Percentiles rank a stretch among this genome's conserved stretches.
Conservation (phyloP, 2,113 vertebrate species). For the Parus major region DNA sequence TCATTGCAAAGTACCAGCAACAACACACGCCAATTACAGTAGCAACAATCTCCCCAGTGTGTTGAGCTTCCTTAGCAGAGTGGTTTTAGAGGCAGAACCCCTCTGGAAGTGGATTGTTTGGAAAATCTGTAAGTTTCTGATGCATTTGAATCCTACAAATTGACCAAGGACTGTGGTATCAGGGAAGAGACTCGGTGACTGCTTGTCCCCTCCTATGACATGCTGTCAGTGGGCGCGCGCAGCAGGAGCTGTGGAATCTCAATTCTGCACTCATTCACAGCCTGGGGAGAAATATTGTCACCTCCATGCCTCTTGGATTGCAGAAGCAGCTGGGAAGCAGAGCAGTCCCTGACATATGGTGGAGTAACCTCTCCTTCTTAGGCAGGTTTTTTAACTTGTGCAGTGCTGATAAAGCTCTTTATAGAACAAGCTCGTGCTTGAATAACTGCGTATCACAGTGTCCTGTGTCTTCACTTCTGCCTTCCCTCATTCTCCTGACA, state of each 20-base stretch:
- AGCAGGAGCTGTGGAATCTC: constrained; percentile 55
- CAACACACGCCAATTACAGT: neutral
- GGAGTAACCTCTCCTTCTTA: constrained; percentile 63
- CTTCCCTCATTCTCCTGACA: neutral
- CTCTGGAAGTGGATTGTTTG: neutral
- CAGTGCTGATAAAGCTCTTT: constrained; percentile 45
- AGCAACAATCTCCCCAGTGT: accelerated
- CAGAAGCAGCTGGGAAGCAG: constrained; percentile 57
- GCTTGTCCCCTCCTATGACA: neutral
- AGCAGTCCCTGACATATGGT: constrained; percentile 52
- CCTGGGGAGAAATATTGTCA: constrained; percentile 59
- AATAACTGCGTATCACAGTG: neutral
- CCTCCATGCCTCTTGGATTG: constrained; percentile 61
- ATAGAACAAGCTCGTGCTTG: constrained; percentile 10
- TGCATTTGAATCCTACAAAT: neutral
- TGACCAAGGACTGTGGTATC: neutral
- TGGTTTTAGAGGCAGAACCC: neutral
- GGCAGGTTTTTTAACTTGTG: constrained; percentile 46
- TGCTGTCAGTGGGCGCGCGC: neutral
- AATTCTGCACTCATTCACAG: constrained; percentile 40
- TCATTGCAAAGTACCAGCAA: neutral
- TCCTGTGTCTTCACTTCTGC: constrained; percentile 24
- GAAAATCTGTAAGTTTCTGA: neutral
- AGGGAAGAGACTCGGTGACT: neutral
- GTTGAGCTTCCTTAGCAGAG: neutral